Base-by-base conservation (phyloP, 2,113 vertebrate species). In the Danionella cerebrum region DNA sequence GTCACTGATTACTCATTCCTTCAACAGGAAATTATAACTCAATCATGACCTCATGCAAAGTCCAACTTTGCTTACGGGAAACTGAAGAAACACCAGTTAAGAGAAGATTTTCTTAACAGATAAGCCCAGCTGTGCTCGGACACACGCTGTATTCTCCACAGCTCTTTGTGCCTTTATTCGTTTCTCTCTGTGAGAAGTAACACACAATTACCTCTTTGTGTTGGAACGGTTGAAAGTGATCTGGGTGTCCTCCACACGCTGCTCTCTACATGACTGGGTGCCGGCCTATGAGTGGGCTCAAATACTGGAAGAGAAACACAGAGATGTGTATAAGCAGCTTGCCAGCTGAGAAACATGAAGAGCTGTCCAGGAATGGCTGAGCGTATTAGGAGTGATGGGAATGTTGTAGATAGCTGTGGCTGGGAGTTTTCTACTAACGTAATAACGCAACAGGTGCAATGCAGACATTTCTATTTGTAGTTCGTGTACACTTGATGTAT, bases 141-240 rank as follows among this genome's bases (percentile, higher is more conserved):
- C 31, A 51, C 8, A 1, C 1, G 10, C 38, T 70, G 45, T 38
- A 35, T 50, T 65, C 65, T 71, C 66, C 18, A 36, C 13, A 1
- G 48, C 50, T 31, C 50, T 55, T 29, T 67, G 42, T 19, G 59
- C 67, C 66, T 59, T 50, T 72, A 59, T 72, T 68, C 67, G 24
- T 74, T 71, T 72, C 29, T 51, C 69, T 54, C 51, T n/a, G 24
- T 33, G 65, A 45, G 74, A 24, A 62, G 1, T 33, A 3, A 35
- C 5, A 60, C 45, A 73, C 54, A 75, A 60, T 87, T 82, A 84
- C 82, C 84, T 84, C 77, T 80, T 84, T 73, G 52, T 83, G 79
- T 71, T 29, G 68, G 80, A 81, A 82, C 70, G 48, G 63, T 62
- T 75, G 38, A 74, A 69, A 80, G 69, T 70, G 67, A 64, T 11